phyloP scores from a whole-genome alignment of 2,888 invertebrate species.

The Herminia tarsipennalis region DNA sequence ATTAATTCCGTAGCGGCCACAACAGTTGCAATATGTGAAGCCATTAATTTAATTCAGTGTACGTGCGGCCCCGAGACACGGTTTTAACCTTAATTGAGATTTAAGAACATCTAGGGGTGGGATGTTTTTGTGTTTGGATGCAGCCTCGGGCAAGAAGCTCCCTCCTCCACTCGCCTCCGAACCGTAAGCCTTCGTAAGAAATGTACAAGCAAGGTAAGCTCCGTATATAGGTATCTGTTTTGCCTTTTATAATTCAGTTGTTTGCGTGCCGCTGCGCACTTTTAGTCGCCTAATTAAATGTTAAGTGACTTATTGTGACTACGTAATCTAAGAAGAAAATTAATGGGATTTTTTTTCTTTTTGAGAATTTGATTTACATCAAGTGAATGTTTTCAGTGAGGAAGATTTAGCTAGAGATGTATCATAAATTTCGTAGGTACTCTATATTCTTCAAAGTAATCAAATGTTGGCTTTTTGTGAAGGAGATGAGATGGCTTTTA shows the following conservation, averaged over 20 bases:
- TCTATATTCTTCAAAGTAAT: too few species aligned
- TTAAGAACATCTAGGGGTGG: conserved; percentile 76
- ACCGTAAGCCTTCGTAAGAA: conserved; percentile 36
- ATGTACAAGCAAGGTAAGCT: conserved; percentile 26
- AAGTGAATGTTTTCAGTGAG: too few species aligned
- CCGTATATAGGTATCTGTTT: conserved; percentile 28
- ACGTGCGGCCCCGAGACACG: conserved; percentile 80
- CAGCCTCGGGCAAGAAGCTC: conserved; percentile 52
- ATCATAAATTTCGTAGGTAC: too few species aligned
- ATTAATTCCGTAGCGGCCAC: conserved; percentile 73
- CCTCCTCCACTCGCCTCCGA: conserved; percentile 32
- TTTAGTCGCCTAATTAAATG: conserved; percentile 47
- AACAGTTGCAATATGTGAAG: conserved; percentile 81
- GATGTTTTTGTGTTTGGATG: conserved; percentile 67
- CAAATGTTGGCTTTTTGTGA: too few species aligned
- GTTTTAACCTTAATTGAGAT: conserved; percentile 85
- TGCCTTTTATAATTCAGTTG: conserved; percentile 49
- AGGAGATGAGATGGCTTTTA: too few species aligned
- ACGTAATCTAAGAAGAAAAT: conserved; percentile 25
- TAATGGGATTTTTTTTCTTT: neutral
- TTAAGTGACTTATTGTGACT: conserved; percentile 46
- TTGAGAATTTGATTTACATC: conserved; percentile 2
- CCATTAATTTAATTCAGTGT: conserved; percentile 85
- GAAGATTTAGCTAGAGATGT: too few species aligned
- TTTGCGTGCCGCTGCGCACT: conserved; percentile 42